Evolutionary conservation across 2,797 vertebrate species (phyloP).

Genomic region (Ctenosaura bakeri): DNA sequence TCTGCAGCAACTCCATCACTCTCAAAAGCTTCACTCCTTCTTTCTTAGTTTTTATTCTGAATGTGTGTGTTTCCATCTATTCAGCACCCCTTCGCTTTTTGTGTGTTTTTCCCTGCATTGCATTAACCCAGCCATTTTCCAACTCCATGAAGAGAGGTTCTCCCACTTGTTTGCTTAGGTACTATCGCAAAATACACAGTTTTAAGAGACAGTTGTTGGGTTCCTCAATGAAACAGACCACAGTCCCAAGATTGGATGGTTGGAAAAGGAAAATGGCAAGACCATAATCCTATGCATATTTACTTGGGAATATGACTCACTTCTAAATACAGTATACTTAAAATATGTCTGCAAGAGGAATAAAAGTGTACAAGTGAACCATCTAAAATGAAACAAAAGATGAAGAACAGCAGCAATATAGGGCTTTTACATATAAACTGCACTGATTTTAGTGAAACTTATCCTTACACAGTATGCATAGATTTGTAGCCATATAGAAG

Average conservation of each 20-base stretch:
- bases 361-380: neutral
- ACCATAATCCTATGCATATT: neutral
- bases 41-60: neutral
- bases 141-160: neutral
- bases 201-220: conserved; percentile 10
- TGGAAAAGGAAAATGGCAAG: neutral
- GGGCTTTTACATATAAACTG: neutral
- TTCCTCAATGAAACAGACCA: neutral
- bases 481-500: neutral
- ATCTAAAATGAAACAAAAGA: too few species aligned
- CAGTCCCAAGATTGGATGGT: neutral
- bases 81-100: neutral
- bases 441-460: neutral
- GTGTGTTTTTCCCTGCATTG: neutral
- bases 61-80: neutral
- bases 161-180: neutral
- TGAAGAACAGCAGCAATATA: neutral
- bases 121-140: neutral
- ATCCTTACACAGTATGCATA: neutral
- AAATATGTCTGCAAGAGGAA: neutral
- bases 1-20: neutral
- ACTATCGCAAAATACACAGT: neutral
- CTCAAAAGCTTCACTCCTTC: neutral
- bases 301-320: neutral
- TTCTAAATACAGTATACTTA: neutral